A percentile compares a stretch with the other conserved stretches of the same genome.
Evolutionary conservation across 2,797 vertebrate species (phyloP).

Genomic region (Pyrocephalus nanus): DNA sequence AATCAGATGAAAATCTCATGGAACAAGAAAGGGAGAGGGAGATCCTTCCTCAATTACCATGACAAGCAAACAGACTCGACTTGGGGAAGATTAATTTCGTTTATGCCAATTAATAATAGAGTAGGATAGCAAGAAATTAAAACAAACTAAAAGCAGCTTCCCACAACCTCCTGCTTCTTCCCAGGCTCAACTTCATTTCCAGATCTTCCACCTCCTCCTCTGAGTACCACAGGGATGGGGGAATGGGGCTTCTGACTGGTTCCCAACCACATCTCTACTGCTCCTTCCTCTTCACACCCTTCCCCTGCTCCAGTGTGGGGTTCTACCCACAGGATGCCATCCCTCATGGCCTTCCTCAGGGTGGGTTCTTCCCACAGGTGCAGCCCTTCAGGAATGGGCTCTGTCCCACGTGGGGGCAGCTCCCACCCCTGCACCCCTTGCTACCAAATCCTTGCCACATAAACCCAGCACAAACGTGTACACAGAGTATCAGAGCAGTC

Average conservation of each 20-base stretch:
- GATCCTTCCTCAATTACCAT: not conserved
- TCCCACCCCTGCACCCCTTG: not conserved
- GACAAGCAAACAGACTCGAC: not conserved
- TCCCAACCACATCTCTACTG: not conserved
- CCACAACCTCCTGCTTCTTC: not conserved
- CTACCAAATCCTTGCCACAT: not conserved
- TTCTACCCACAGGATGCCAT: accelerated
- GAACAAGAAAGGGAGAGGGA: not conserved
- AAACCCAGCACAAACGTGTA: not conserved
- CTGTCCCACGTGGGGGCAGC: accelerated
- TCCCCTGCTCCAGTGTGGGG: not conserved
- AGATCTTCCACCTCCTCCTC: not conserved
- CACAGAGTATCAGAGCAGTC: not conserved
- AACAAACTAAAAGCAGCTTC: not conserved
- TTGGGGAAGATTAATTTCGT: not conserved
- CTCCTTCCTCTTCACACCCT: not conserved
- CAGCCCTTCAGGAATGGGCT: not conserved
- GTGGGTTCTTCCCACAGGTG: not conserved
- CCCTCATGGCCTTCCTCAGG: not conserved
- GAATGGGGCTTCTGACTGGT: not conserved
- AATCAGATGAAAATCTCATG: not conserved
- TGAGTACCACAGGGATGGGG: not conserved
- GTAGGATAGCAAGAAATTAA: not conserved
- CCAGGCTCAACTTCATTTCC: not conserved
- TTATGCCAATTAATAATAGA: not conserved